phyloP scores from a whole-genome alignment of 1,140 invertebrate species.

The Drosophila hydei region DNA sequence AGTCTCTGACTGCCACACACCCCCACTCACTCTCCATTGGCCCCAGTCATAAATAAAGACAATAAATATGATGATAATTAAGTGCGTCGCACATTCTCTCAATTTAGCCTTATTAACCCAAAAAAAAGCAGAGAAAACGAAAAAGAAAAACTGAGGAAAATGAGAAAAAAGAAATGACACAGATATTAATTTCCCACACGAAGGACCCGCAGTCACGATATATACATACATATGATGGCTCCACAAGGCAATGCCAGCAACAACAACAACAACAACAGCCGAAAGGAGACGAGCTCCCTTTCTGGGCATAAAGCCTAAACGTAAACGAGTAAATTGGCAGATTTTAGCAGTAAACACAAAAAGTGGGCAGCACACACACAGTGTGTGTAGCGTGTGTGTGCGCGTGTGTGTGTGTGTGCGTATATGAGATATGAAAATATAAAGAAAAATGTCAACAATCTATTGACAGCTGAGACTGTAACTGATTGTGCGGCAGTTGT shows the following conservation, averaged over 20 bases:
- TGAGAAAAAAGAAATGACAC: constrained; percentile 61
- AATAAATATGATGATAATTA: constrained; percentile 82
- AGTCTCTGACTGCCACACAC: background rate
- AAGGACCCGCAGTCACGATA: constrained; percentile 49
- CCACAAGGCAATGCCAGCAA: constrained; percentile 5
- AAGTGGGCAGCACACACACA: constrained; percentile 70
- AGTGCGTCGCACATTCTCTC: constrained; percentile 79
- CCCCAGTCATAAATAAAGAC: constrained; percentile 52
- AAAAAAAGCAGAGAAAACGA: constrained; percentile 37
- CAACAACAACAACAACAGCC: background rate
- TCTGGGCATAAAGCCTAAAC: constrained; percentile 65
- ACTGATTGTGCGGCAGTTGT: constrained; percentile 64
- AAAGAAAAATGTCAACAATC: constrained; percentile 81
- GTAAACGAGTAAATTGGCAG: constrained; percentile 82
- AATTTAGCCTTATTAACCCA: constrained; percentile 81
- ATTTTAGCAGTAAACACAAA: constrained; percentile 82
- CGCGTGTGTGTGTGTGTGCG: constrained; percentile 30
- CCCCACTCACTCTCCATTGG: constrained; percentile 6
- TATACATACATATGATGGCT: constrained; percentile 17
- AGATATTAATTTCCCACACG: constrained; percentile 75
- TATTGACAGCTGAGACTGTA: constrained; percentile 81
- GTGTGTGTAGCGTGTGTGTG: constrained; percentile 17
- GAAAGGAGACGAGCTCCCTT: constrained; percentile 8
- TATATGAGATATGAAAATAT: constrained; percentile 63
- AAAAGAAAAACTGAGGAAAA: constrained; percentile 7